A percentile compares a stretch with the other conserved stretches of the same genome.
These are phyloP conservation scores for Odontomyia ornata DNA, from an alignment of 2,888 invertebrate genomes.

Conservation along the genomic window DNA sequence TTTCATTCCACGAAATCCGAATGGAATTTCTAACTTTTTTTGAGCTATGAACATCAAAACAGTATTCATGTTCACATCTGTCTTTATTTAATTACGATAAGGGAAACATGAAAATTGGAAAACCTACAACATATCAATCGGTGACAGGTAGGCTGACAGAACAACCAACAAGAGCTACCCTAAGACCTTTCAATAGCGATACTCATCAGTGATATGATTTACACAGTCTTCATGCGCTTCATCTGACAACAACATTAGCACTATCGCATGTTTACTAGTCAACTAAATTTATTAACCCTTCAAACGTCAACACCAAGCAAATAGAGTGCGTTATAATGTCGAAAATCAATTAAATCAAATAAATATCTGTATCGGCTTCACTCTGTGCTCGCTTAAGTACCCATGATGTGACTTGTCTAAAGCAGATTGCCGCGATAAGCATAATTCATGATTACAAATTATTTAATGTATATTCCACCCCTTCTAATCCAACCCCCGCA, in stretches of 20 bases:
- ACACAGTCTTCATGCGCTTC: slow-evolving; percentile 2
- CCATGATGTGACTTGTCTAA: slow-evolving; percentile 34
- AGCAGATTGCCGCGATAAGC: slow-evolving; percentile 37
- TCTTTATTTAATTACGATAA: slow-evolving; percentile 40
- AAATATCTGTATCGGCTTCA: slow-evolving; percentile 20
- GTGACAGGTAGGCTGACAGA: slow-evolving; percentile 34
- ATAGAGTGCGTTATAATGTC: slow-evolving; percentile 39
- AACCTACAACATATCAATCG: slow-evolving; percentile 26
- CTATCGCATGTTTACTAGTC: slow-evolving; percentile 34
- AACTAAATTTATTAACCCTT: slow-evolving; percentile 44
- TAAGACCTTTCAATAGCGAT: not conserved
- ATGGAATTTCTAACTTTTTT: no score
- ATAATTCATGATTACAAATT: slow-evolving; percentile 40
- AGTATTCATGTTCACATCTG: slow-evolving; percentile 32
- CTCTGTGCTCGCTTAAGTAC: slow-evolving; percentile 9
- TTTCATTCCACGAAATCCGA: no score
- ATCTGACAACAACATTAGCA: slow-evolving; percentile 36
- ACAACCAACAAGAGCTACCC: slow-evolving; percentile 38
- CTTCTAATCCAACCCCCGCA: not conserved
- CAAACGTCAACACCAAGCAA: slow-evolving; percentile 31
- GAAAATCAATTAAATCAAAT: slow-evolving; percentile 42
- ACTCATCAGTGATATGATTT: not conserved
- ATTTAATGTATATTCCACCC: slow-evolving; percentile 11
- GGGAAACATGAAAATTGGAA: slow-evolving; percentile 11
- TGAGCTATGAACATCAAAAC: not conserved